Percentiles rank a stretch among this genome's conserved stretches.
Conservation (phyloP, 2,113 vertebrate genomes). For the Pterocles burchelli region DNA sequence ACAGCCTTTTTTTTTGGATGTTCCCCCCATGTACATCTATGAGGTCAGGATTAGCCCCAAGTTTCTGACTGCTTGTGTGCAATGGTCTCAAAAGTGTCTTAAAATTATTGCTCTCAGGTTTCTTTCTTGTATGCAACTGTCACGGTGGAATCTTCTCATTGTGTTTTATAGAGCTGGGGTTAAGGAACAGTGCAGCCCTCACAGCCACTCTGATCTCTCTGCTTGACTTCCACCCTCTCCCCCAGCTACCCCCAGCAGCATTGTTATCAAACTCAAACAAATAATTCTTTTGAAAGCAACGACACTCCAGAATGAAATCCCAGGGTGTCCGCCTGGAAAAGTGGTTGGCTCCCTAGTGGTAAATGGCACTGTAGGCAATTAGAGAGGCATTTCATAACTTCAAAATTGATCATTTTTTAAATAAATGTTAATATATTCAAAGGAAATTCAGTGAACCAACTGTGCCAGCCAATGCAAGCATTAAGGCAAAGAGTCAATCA, state of each 20-base stretch:
- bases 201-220: background rate
- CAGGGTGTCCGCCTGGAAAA: background rate
- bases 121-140: background rate
- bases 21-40: fast-evolving
- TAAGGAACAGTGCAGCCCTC: background rate
- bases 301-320: background rate
- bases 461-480: background rate
- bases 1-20: background rate
- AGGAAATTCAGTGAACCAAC: background rate
- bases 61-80: background rate
- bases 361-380: constrained; percentile 15
- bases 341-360: background rate
- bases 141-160: background rate
- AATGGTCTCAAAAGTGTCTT: background rate
- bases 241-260: background rate
- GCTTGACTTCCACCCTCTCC: background rate
- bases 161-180: background rate
- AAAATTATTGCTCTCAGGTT: background rate
- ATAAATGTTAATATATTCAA: constrained; percentile 30
- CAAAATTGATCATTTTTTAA: background rate
- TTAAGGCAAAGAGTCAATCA: constrained; percentile 34
- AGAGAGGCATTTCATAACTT: constrained; percentile 1
- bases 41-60: background rate
- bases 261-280: background rate
- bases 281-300: background rate